Conservation (phyloP, 2,888 invertebrate species). For the Halocaridina rubra region DNA sequence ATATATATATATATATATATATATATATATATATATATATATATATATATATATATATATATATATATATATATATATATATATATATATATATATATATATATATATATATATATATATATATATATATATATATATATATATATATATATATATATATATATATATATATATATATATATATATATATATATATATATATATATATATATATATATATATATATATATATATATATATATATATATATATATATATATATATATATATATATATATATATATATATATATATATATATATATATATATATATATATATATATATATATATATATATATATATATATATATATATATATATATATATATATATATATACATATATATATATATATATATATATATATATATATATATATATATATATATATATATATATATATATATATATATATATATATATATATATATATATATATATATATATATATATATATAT, state of each 20-base stretch:
- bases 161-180: background rate
- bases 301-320: background rate
- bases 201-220: background rate
- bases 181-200: background rate
- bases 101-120: background rate
- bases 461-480: background rate
- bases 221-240: background rate
- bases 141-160: background rate
- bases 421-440: slow-evolving; percentile 7
- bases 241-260: background rate
- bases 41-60: background rate
- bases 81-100: background rate
- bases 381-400: background rate
- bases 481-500: slow-evolving; percentile 14
- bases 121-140: background rate
- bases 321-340: background rate
- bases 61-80: background rate
- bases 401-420: slow-evolving; percentile 14
- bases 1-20: background rate
- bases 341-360: background rate
- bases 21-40: background rate
- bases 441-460: background rate
- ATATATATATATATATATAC: background rate
- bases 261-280: background rate
- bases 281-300: background rate